Evolutionary conservation across 2,113 vertebrate genomes (phyloP).

Genomic region (Stictonetta naevosa): DNA sequence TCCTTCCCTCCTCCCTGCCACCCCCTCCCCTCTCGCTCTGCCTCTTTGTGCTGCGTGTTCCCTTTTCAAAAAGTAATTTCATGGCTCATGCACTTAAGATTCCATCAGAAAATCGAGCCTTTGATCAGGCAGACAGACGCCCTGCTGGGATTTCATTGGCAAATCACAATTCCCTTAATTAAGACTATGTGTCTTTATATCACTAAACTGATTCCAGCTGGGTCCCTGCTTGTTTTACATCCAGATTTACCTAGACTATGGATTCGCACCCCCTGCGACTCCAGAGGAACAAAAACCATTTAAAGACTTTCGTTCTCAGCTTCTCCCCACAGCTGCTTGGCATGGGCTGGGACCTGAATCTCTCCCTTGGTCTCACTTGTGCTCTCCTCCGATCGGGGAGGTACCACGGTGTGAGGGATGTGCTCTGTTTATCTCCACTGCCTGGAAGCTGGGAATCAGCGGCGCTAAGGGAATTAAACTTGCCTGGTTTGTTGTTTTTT

Average conservation of each 20-base stretch:
- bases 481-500: background rate
- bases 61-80: constrained; percentile 81
- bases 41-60: constrained; percentile 41
- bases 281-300: constrained; percentile 12
- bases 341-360: constrained; percentile 21
- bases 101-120: constrained; percentile 80
- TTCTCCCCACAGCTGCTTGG: background rate
- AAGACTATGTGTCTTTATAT: constrained; percentile 78
- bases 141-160: constrained; percentile 81
- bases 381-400: background rate
- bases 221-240: constrained; percentile 67
- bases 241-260: constrained; percentile 56
- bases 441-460: background rate
- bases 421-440: constrained; percentile 4
- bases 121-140: constrained; percentile 76
- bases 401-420: background rate
- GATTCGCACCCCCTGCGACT: background rate
- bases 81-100: constrained; percentile 83
- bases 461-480: background rate
- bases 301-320: background rate
- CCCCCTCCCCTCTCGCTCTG: background rate
- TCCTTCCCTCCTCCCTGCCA: background rate
- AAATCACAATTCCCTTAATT: constrained; percentile 84
- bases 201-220: constrained; percentile 69
- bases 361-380: background rate